A percentile compares a stretch with the other conserved stretches of the same genome.
Evolutionary conservation across 2,888 invertebrate species (phyloP).

Genomic region (Eristalinus sepulchralis): DNA sequence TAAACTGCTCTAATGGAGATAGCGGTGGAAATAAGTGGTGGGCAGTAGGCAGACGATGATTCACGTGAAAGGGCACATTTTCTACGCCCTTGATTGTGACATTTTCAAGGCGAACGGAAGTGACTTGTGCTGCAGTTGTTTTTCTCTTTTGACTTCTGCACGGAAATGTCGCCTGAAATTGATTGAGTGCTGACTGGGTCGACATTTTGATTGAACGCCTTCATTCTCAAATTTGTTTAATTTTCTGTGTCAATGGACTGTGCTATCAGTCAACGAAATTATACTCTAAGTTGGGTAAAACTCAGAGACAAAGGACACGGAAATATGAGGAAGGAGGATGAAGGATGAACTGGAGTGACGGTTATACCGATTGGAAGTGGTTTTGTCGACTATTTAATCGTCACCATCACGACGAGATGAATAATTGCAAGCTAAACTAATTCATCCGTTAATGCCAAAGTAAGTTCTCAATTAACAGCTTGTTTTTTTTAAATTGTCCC

Average conservation of each 20-base stretch:
- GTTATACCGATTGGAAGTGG: too few relatives aligned
- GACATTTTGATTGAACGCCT: background rate
- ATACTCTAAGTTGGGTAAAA: too few relatives aligned
- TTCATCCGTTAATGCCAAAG: too few relatives aligned
- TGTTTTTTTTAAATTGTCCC: too few relatives aligned
- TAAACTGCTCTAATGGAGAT: conserved; percentile 13
- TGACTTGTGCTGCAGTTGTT: background rate
- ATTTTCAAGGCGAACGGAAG: background rate
- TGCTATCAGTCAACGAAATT: background rate
- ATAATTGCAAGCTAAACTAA: too few relatives aligned
- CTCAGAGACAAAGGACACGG: too few relatives aligned
- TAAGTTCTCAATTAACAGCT: too few relatives aligned
- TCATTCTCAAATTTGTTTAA: background rate
- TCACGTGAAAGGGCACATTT: too few relatives aligned
- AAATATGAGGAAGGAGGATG: too few relatives aligned
- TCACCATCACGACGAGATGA: too few relatives aligned
- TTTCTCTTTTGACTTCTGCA: background rate
- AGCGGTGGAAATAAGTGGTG: background rate
- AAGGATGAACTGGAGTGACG: too few relatives aligned
- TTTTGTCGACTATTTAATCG: too few relatives aligned
- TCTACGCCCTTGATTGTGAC: background rate
- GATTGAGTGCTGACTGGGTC: background rate
- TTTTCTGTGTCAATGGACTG: background rate
- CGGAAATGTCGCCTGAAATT: background rate
- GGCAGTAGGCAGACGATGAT: background rate